Conservation (phyloP, 2,888 invertebrate species). For the Chaetoderma sp. region DNA sequence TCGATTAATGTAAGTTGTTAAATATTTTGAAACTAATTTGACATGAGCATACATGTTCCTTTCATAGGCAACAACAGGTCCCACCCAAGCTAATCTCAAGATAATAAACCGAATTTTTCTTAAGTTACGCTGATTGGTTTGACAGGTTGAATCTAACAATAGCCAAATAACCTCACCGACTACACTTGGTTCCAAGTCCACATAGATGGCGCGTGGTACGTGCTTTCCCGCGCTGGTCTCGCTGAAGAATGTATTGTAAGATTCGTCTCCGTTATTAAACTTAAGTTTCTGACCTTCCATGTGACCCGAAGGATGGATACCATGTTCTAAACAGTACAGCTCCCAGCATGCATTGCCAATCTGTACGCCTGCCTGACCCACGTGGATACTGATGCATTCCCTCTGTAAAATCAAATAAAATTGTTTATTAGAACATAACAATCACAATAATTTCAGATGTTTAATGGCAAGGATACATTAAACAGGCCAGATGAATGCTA, state of each 20-base stretch:
- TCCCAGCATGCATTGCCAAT: slow-evolving; percentile 12
- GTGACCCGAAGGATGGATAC: slow-evolving; percentile 6
- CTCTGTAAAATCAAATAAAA: not conserved
- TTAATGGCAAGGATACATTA: too few species aligned
- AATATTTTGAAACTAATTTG: too few species aligned
- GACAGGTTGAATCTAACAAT: too few species aligned
- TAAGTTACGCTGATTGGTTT: too few species aligned
- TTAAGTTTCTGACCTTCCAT: slow-evolving; percentile 2
- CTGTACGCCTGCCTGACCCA: slow-evolving; percentile 5
- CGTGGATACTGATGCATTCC: slow-evolving; percentile 9
- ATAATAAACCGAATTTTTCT: too few species aligned
- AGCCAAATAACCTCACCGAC: too few species aligned
- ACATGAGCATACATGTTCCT: too few species aligned
- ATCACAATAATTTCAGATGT: too few species aligned
- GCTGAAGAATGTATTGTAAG: slow-evolving; percentile 10
- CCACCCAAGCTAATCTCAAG: too few species aligned
- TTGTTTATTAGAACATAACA: not conserved
- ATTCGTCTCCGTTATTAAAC: slow-evolving; percentile 4
- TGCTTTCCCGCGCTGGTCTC: slow-evolving; percentile 8
- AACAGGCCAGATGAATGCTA: too few species aligned
- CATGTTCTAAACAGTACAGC: slow-evolving; percentile 7
- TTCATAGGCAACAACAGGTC: too few species aligned
- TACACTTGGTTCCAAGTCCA: slow-evolving; percentile 8
- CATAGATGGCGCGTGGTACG: slow-evolving; percentile 3
- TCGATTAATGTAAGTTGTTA: too few species aligned